These are phyloP conservation scores for Poeciliopsis prolifica DNA, from an alignment of 2,113 vertebrate species.

Conservation along the genomic window DNA sequence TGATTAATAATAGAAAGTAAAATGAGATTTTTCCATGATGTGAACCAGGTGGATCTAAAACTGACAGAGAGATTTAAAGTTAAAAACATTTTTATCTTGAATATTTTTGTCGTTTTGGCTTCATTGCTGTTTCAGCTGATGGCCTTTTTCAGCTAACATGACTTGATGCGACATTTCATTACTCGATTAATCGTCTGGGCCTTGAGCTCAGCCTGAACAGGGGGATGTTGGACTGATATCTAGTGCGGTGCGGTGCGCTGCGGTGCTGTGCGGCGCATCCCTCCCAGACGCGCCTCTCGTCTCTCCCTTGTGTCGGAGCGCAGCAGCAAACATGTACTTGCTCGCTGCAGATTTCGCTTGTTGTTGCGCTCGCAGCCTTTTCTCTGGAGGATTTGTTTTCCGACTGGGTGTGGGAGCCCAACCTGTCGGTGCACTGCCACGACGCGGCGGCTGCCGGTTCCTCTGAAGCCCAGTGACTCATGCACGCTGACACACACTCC, in stretches of 20 bases:
- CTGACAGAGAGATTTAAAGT: too few species aligned
- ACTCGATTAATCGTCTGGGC: too few species aligned
- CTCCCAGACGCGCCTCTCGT: constrained; percentile 73
- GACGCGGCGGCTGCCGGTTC: constrained; percentile 39
- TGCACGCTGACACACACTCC: constrained; percentile 19
- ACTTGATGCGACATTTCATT: too few species aligned
- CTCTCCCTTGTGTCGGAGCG: constrained; percentile 71
- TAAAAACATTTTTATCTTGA: too few species aligned
- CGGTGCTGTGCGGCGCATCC: constrained; percentile 24
- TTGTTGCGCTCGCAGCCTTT: constrained; percentile 71
- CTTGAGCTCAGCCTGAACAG: too few species aligned
- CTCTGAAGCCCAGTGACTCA: constrained; percentile 56
- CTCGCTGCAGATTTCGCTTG: constrained; percentile 81
- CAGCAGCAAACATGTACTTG: constrained; percentile 77
- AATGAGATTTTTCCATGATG: too few species aligned
- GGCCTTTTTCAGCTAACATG: too few species aligned
- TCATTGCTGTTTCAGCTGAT: too few species aligned
- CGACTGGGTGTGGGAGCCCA: constrained; percentile 80
- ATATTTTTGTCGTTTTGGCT: too few species aligned
- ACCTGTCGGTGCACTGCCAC: constrained; percentile 80
- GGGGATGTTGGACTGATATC: neutral
- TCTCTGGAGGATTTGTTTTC: constrained; percentile 82
- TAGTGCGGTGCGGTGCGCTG: neutral
- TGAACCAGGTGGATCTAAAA: too few species aligned
- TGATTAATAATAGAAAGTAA: too few species aligned